Percentiles rank a stretch among this genome's conserved stretches.
phyloP scores from a whole-genome alignment of 2,888 invertebrate genomes.

The Drosophila flavopinicola region DNA sequence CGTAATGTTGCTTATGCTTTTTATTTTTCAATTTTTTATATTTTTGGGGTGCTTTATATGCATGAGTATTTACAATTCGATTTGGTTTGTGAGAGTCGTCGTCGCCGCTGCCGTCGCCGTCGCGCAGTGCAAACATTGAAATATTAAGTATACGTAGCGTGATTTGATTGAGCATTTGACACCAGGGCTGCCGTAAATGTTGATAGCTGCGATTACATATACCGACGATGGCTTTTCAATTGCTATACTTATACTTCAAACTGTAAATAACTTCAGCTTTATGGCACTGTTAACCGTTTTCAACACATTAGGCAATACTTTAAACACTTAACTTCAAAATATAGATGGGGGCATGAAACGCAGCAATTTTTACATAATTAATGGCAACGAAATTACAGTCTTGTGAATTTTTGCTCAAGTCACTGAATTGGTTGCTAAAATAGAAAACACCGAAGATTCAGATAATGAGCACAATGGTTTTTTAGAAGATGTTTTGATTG shows the following conservation, averaged over 20 bases:
- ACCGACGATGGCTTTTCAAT: constrained; percentile 15
- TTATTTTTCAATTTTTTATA: constrained; percentile 10
- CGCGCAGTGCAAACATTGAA: constrained; percentile 47
- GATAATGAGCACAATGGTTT: no score
- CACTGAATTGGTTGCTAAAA: no score
- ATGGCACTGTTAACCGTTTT: constrained; percentile 13
- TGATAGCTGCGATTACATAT: constrained; percentile 32
- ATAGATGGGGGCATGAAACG: no score
- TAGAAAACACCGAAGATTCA: no score
- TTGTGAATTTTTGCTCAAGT: no score
- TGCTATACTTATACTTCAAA: constrained; percentile 4
- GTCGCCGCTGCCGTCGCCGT: constrained; percentile 31
- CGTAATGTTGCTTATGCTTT: constrained; percentile 40
- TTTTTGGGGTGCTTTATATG: constrained; percentile 23
- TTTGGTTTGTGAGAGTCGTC: constrained; percentile 61
- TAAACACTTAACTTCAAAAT: no score
- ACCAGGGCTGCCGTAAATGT: constrained; percentile 56
- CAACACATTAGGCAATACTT: constrained; percentile 17
- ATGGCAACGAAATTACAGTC: no score
- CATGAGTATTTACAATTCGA: constrained; percentile 67
- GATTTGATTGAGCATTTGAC: constrained; percentile 58
- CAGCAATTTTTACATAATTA: neutral
- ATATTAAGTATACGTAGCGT: constrained; percentile 72
- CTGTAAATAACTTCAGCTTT: constrained; percentile 22
- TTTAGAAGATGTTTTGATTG: neutral